A percentile compares a stretch with the other conserved stretches of the same genome.
Evolutionary conservation across 2,113 vertebrate species (phyloP).

Genomic region (Chaenocephalus aceratus): DNA sequence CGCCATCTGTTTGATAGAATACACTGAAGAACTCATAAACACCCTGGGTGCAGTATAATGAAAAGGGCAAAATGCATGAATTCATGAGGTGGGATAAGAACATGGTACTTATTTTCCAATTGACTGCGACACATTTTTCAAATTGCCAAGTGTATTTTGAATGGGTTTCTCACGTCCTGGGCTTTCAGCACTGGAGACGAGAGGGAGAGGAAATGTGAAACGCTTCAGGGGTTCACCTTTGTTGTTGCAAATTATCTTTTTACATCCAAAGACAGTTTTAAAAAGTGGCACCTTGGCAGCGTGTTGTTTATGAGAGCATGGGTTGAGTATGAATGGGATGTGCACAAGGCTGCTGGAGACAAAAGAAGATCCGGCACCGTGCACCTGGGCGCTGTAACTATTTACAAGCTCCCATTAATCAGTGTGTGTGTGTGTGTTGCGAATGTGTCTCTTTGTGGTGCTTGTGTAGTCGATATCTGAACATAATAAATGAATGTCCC

Average conservation of each 20-base stretch:
- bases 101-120: conserved; percentile 60
- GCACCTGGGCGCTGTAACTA: conserved; percentile 57
- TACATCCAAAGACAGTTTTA: conserved; percentile 34
- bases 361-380: conserved; percentile 46
- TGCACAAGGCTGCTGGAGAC: conserved; percentile 49
- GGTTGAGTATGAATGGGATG: conserved; percentile 52
- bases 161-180: conserved; percentile 36
- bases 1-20: conserved; percentile 26
- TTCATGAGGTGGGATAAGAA: conserved; percentile 54
- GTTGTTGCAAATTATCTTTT: conserved; percentile 46
- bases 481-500: conserved; percentile 38
- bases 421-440: conserved; percentile 47
- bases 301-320: conserved; percentile 26
- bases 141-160: conserved; percentile 54
- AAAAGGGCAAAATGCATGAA: conserved; percentile 70
- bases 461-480: background rate
- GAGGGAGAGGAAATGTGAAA: conserved; percentile 38
- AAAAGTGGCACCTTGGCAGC: conserved; percentile 32
- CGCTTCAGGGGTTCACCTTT: conserved; percentile 39
- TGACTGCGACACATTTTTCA: conserved; percentile 61
- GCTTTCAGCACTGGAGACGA: conserved; percentile 27
- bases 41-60: conserved; percentile 64
- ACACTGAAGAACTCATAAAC: conserved; percentile 22
- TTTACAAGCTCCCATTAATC: conserved; percentile 76
- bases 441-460: conserved; percentile 22